Evolutionary conservation across 1,140 invertebrate species (phyloP).

Genomic region (Pseudomyrmex sp.): DNA sequence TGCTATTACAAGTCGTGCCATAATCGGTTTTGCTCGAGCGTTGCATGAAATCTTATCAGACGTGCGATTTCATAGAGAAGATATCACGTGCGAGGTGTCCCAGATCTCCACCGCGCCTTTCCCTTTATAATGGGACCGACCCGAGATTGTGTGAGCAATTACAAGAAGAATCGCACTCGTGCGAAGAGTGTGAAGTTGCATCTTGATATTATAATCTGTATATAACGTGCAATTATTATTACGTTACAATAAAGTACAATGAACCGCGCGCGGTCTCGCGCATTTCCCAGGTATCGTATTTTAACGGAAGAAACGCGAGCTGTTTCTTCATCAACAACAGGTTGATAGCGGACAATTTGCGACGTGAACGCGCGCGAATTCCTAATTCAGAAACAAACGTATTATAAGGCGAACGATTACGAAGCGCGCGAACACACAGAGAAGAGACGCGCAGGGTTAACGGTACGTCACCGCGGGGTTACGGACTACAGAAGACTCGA

Average conservation of each 20-base stretch:
- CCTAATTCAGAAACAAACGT: slow-evolving; percentile 35
- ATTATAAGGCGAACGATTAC: slow-evolving; percentile 21
- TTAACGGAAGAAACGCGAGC: slow-evolving; percentile 18
- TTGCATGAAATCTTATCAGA: slow-evolving; percentile 35
- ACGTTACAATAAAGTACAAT: slow-evolving; percentile 9
- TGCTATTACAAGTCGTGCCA: no score
- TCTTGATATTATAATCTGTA: no score
- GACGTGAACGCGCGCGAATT: neutral
- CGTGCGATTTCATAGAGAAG: slow-evolving; percentile 22
- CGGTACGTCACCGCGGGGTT: slow-evolving; percentile 13
- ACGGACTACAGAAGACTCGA: neutral
- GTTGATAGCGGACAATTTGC: neutral
- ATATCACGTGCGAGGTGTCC: slow-evolving; percentile 8
- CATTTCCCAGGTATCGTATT: neutral
- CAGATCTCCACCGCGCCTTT: slow-evolving; percentile 34
- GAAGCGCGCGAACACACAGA: neutral
- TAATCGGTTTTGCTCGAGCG: neutral
- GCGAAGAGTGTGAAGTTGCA: neutral
- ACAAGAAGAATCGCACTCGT: neutral
- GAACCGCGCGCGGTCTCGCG: neutral
- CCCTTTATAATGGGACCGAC: slow-evolving; percentile 34
- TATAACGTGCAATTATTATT: slow-evolving; percentile 28
- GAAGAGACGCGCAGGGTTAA: slow-evolving; percentile 27
- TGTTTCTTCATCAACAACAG: slow-evolving; percentile 22
- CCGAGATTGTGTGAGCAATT: slow-evolving; percentile 27